A percentile compares a stretch with the other conserved stretches of the same genome.
phyloP scores from a whole-genome alignment of 2,113 vertebrate species.

The Oryzias woworae region DNA sequence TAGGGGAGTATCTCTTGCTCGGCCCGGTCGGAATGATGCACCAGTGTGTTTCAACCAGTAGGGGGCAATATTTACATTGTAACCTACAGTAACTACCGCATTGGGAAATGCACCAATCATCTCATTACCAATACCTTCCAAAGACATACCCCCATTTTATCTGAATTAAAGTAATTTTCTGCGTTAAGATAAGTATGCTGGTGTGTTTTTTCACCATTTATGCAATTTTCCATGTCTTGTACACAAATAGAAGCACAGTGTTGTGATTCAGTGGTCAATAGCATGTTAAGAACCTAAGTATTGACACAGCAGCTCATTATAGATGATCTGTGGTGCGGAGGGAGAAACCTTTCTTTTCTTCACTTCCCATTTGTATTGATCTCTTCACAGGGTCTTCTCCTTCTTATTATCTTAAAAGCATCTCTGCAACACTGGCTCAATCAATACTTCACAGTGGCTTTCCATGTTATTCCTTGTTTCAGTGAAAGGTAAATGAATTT shows the following conservation, averaged over 20 bases:
- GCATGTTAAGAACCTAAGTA: conserved; percentile 53
- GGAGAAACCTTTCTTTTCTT: conserved; percentile 70
- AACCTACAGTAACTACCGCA: conserved; percentile 22
- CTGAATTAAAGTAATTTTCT: conserved; percentile 6
- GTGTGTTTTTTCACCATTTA: conserved; percentile 9
- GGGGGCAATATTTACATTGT: conserved; percentile 63
- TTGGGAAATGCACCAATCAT: conserved; percentile 14
- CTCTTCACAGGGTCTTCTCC: conserved; percentile 63
- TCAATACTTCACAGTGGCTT: conserved; percentile 71
- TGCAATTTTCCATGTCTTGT: conserved; percentile 3
- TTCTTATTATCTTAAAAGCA: conserved; percentile 78
- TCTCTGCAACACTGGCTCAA: conserved; percentile 67
- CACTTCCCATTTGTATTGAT: conserved; percentile 70
- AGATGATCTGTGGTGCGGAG: conserved; percentile 69
- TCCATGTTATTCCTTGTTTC: conserved; percentile 60
- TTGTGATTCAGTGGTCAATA: conserved; percentile 53
- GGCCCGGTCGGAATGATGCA: conserved; percentile 16
- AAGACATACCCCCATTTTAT: neutral
- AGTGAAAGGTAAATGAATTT: conserved; percentile 31
- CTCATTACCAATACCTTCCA: conserved; percentile 14
- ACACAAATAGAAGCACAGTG: conserved; percentile 19
- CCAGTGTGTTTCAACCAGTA: conserved; percentile 11
- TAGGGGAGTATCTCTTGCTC: neutral
- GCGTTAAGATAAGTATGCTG: conserved; percentile 3
- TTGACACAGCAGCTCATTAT: conserved; percentile 71